Percentiles rank a stretch among this genome's conserved stretches.
phyloP scores from a whole-genome alignment of 2,888 invertebrate species.

The Diaperis boleti region DNA sequence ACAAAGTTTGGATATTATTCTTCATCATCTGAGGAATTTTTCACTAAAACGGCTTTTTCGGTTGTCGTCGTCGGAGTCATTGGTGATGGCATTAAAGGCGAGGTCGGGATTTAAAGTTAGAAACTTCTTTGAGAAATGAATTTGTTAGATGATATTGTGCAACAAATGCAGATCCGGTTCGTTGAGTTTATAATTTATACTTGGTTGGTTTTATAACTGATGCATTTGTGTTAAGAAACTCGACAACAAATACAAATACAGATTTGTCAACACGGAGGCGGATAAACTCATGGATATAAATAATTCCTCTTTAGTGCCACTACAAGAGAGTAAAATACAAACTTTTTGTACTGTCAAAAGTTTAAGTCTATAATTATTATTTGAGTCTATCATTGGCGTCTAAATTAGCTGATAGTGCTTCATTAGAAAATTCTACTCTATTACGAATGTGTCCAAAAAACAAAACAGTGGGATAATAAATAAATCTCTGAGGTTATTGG shows the following conservation, averaged over 20 bases:
- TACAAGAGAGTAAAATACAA: no score
- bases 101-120: neutral
- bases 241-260: constrained; percentile 4
- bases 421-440: no score
- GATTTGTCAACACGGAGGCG: no score
- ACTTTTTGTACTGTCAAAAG: no score
- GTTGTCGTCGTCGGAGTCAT: neutral
- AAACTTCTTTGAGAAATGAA: constrained; percentile 17
- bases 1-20: neutral
- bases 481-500: no score
- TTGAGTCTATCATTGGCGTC: no score
- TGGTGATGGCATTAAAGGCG: neutral
- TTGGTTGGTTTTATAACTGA: constrained; percentile 4
- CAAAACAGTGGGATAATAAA: no score
- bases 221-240: constrained; percentile 1
- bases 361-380: no score
- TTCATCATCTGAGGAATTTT: neutral
- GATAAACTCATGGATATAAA: no score
- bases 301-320: no score
- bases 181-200: constrained; percentile 20
- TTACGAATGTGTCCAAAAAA: no score
- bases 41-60: neutral
- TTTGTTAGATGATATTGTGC: constrained; percentile 24
- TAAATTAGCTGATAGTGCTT: no score
- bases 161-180: constrained; percentile 29